These are phyloP conservation scores for Gymnogyps californianus DNA, from an alignment of 2,113 vertebrate genomes.

Conservation along the genomic window DNA sequence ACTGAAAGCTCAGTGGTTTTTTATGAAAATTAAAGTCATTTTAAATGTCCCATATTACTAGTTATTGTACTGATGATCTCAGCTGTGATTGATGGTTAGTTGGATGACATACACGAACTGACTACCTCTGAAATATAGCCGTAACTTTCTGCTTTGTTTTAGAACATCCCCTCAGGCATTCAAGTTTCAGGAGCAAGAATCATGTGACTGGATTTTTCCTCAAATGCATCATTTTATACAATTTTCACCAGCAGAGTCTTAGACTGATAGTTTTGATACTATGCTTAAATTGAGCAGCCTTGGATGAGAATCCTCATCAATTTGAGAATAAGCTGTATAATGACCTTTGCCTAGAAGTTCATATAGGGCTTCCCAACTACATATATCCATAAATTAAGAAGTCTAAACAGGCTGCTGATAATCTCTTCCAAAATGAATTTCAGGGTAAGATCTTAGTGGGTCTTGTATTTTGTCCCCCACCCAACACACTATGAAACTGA, in stretches of 20 bases:
- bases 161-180: background rate
- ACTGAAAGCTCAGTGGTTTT: fast-evolving
- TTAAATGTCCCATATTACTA: background rate
- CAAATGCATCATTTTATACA: background rate
- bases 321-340: background rate
- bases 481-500: background rate
- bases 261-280: background rate
- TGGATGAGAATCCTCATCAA: background rate
- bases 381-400: background rate
- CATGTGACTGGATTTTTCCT: background rate
- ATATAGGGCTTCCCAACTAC: background rate
- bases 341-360: background rate
- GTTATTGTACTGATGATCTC: background rate
- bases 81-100: background rate
- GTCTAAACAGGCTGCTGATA: background rate
- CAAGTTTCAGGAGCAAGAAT: background rate
- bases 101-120: background rate
- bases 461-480: background rate
- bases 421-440: too few relatives aligned
- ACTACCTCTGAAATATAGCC: background rate
- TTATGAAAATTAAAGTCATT: background rate
- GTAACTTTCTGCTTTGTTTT: background rate
- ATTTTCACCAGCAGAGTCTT: background rate
- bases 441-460: background rate
- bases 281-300: background rate